These are phyloP conservation scores for Oxycera nigricornis DNA, from an alignment of 2,888 invertebrate species.

Conservation along the genomic window DNA sequence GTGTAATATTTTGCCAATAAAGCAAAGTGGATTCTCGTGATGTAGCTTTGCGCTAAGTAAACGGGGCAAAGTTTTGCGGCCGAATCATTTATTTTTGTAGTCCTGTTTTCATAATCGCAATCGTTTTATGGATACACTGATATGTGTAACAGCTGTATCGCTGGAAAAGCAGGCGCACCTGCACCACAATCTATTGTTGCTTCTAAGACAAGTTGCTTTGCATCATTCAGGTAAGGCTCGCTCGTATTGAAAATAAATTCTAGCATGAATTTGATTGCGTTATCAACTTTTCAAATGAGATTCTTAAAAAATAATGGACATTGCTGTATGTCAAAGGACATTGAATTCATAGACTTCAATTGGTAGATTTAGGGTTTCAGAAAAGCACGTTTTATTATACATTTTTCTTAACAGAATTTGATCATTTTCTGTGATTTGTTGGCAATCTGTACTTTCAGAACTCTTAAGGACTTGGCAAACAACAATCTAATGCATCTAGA, in stretches of 20 bases:
- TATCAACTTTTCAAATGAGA: too few species aligned
- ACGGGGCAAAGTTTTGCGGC: slow-evolving; percentile 42
- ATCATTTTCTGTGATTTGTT: too few species aligned
- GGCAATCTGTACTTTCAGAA: too few species aligned
- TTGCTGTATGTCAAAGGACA: too few species aligned
- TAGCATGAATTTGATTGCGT: neutral
- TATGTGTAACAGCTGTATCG: neutral
- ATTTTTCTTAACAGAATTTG: too few species aligned
- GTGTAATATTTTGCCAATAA: slow-evolving; percentile 47
- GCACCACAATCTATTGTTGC: neutral
- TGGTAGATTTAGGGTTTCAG: too few species aligned
- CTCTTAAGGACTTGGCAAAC: too few species aligned
- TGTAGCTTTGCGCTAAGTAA: slow-evolving; percentile 25
- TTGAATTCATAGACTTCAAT: too few species aligned
- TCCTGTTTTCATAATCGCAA: neutral
- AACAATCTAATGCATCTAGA: too few species aligned
- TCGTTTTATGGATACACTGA: neutral
- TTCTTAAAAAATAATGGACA: too few species aligned
- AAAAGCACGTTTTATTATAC: too few species aligned
- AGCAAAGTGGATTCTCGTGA: slow-evolving; percentile 43
- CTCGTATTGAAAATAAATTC: neutral
- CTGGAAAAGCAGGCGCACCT: slow-evolving; percentile 15
- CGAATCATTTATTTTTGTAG: neutral
- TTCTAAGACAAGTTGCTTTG: neutral
- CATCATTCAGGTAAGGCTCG: neutral